These are phyloP conservation scores for Ispidina picta DNA, from an alignment of 2,797 vertebrate species.

Conservation along the genomic window DNA sequence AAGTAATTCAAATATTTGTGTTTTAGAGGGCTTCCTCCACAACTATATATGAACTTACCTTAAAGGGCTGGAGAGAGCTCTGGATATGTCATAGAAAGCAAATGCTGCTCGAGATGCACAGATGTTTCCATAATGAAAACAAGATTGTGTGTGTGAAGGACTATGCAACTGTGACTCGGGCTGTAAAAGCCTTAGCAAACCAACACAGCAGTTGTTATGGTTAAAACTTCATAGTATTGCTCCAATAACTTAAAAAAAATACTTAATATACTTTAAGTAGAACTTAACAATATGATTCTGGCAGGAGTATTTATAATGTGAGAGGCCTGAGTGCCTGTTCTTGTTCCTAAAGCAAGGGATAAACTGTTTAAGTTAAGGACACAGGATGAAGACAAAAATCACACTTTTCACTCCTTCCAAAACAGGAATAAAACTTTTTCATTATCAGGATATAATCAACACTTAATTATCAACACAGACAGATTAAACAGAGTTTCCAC, in stretches of 20 bases:
- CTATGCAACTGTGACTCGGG: conserved; percentile 48
- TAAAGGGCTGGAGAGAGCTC: neutral
- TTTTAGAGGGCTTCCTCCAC: neutral
- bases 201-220: neutral
- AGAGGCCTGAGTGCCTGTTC: neutral
- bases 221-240: neutral
- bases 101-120: neutral
- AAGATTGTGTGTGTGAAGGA: neutral
- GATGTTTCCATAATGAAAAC: neutral
- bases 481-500: neutral
- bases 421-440: neutral
- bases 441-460: neutral
- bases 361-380: neutral
- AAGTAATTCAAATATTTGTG: neutral
- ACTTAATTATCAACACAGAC: neutral
- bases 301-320: neutral
- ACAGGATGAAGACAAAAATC: neutral
- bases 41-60: neutral
- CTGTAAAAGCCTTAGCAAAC: conserved; percentile 5
- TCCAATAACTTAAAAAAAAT: neutral
- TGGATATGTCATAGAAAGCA: neutral
- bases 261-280: neutral
- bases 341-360: neutral
- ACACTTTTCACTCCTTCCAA: neutral
- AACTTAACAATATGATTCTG: neutral